These are phyloP conservation scores for Corythucha ciliata DNA, from an alignment of 2,888 invertebrate genomes.

Conservation along the genomic window DNA sequence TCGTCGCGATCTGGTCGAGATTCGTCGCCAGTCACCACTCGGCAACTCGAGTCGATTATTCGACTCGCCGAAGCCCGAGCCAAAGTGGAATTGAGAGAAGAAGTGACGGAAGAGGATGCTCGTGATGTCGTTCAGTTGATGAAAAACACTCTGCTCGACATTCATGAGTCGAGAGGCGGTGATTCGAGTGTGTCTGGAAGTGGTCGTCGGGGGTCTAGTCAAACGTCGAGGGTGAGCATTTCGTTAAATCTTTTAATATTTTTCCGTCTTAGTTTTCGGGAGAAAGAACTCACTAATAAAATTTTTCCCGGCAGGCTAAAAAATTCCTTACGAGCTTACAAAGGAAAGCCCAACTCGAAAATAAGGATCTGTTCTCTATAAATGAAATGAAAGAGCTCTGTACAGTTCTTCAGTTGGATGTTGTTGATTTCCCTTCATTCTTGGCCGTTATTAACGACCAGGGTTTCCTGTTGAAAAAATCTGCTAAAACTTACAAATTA, in stretches of 20 bases:
- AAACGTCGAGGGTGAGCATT: conserved; percentile 50
- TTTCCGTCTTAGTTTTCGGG: conserved; percentile 18
- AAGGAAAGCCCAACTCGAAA: conserved; percentile 52
- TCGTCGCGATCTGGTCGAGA: conserved; percentile 55
- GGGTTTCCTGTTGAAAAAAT: conserved; percentile 76
- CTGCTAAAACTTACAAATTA: conserved; percentile 60
- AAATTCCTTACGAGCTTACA: conserved; percentile 62
- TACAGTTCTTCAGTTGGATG: conserved; percentile 52
- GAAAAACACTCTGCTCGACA: conserved; percentile 67
- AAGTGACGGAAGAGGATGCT: conserved; percentile 71
- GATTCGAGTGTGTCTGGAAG: conserved; percentile 63
- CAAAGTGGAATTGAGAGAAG: conserved; percentile 71
- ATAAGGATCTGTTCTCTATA: conserved; percentile 62
- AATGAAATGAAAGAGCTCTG: conserved; percentile 69
- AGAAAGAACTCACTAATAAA: not conserved
- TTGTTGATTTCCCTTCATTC: conserved; percentile 57
- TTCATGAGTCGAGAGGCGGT: conserved; percentile 60
- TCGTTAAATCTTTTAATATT: conserved; percentile 1
- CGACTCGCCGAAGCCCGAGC: conserved; percentile 81
- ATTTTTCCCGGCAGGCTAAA: conserved; percentile 48
- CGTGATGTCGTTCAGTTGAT: conserved; percentile 76
- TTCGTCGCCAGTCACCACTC: conserved; percentile 71
- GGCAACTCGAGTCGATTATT: conserved; percentile 83
- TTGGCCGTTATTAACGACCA: conserved; percentile 73
- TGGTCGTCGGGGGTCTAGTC: conserved; percentile 64